Conservation (phyloP, 2,888 invertebrate species). For the Morinoia aosen region DNA sequence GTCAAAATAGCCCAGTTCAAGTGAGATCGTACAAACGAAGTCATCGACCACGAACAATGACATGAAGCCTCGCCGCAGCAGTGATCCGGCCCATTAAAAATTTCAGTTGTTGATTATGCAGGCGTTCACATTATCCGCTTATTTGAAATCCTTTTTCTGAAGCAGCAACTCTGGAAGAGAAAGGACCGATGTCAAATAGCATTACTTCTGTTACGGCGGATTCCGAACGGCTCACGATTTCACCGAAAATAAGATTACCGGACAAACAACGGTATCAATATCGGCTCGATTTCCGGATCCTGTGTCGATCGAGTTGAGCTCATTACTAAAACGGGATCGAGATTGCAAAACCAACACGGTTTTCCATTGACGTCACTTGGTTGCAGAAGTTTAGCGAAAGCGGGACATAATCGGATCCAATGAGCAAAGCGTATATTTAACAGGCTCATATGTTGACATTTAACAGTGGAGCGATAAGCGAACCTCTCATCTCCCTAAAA, state of each 20-base stretch:
- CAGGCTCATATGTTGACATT: background rate
- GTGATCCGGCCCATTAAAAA: background rate
- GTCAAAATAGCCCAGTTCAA: background rate
- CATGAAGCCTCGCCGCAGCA: background rate
- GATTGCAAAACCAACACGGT: background rate
- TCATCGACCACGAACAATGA: background rate
- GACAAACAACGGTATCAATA: background rate
- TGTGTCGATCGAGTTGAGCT: background rate
- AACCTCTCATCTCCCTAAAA: background rate
- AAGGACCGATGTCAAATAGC: background rate
- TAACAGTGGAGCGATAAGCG: background rate
- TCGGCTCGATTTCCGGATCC: background rate
- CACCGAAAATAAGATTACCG: background rate
- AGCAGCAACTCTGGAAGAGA: background rate
- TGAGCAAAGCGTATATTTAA: background rate
- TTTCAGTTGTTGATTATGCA: background rate
- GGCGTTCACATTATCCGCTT: background rate
- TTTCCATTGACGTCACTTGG: background rate
- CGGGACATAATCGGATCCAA: background rate
- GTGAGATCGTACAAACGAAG: background rate
- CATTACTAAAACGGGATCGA: slow-evolving; percentile 23
- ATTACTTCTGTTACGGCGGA: background rate
- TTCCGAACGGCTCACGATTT: background rate
- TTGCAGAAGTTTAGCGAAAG: background rate
- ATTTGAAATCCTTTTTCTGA: background rate